Evolutionary conservation across 2,888 invertebrate species (phyloP).

Genomic region (Leptinotarsa peninsularis): DNA sequence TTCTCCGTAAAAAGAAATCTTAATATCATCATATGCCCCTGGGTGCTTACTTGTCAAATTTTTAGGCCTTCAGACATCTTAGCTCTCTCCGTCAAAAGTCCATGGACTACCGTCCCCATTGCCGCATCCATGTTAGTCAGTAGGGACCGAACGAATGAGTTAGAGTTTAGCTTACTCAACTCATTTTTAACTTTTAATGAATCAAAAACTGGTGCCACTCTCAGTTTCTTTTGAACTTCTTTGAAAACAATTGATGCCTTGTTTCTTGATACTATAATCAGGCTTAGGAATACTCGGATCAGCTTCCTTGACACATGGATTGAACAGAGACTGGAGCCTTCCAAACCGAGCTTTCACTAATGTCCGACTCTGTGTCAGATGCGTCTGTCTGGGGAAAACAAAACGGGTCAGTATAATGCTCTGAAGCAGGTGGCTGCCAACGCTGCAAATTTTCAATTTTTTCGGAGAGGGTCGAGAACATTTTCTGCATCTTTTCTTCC

Average conservation of each 20-base stretch:
- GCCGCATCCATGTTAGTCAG: too few relatives aligned
- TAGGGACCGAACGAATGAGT: background rate
- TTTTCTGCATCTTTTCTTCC: background rate
- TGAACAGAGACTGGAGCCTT: too few relatives aligned
- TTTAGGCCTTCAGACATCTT: too few relatives aligned
- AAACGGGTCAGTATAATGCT: background rate
- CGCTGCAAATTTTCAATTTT: background rate
- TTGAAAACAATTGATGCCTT: background rate
- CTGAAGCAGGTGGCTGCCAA: background rate
- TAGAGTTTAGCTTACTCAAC: background rate
- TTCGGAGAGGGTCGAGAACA: background rate
- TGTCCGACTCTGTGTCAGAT: background rate
- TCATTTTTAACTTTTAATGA: background rate
- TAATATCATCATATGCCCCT: too few relatives aligned
- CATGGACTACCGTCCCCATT: too few relatives aligned
- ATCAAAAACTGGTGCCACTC: background rate
- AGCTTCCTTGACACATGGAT: background rate
- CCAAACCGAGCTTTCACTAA: too few relatives aligned
- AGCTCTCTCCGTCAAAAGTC: too few relatives aligned
- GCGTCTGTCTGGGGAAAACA: background rate
- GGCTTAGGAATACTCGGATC: background rate
- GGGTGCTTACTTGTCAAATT: too few relatives aligned
- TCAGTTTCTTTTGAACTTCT: slow-evolving; percentile 18
- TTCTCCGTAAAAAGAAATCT: too few relatives aligned
- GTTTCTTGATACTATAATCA: background rate